phyloP scores from a whole-genome alignment of 2,797 vertebrate genomes.

The Lagodon rhomboides region DNA sequence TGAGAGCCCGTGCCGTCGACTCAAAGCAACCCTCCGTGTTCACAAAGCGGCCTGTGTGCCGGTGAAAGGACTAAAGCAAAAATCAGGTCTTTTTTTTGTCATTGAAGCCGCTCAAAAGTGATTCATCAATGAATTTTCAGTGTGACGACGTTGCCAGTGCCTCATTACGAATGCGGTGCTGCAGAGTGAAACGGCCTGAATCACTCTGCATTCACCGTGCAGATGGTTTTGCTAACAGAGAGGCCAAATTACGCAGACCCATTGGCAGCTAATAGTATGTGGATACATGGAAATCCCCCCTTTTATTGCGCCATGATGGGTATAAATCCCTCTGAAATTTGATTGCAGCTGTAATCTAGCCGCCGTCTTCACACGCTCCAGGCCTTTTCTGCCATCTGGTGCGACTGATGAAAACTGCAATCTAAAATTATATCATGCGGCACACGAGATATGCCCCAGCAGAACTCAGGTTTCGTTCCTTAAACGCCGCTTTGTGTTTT shows the following conservation, averaged over 20 bases:
- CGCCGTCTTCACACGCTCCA: conserved; percentile 49
- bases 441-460: conserved; percentile 47
- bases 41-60: conserved; percentile 16
- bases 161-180: conserved; percentile 63
- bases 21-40: conserved; percentile 11
- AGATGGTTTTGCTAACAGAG: conserved; percentile 69
- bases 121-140: conserved; percentile 68
- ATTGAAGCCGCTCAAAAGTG: conserved; percentile 43
- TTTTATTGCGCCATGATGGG: conserved; percentile 64
- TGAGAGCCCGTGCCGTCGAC: conserved; percentile 18
- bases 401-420: conserved; percentile 78
- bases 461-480: conserved; percentile 26
- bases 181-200: conserved; percentile 59
- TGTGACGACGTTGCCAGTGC: conserved; percentile 36
- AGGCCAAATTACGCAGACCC: conserved; percentile 71
- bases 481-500: conserved; percentile 47
- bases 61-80: conserved; percentile 22
- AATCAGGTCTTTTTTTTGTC: conserved; percentile 16
- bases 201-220: conserved; percentile 67
- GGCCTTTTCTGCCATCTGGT: conserved; percentile 86
- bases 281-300: conserved; percentile 72
- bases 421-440: conserved; percentile 54
- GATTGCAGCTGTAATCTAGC: conserved; percentile 58
- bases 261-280: conserved; percentile 75
- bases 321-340: conserved; percentile 72